Evolutionary conservation across 2,113 vertebrate genomes (phyloP), one percentile per base, ranked within the genome.

Genomic region (Camelus bactrianus): DNA sequence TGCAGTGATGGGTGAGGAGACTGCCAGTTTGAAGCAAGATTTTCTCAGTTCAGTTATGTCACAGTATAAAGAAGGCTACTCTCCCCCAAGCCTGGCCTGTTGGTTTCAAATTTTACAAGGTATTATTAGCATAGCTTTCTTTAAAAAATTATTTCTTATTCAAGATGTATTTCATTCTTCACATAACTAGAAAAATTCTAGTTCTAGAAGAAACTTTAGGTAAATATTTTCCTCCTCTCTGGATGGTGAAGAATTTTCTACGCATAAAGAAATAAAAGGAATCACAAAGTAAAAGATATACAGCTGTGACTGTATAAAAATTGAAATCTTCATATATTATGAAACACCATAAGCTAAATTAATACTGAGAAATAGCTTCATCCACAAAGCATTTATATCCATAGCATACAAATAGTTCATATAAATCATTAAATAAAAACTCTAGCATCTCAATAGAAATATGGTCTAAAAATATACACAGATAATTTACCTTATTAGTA

Each of bases 351-450:
- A 46, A 69, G 14, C 64, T 94, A 92, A 84, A 84, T 88, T 38
- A 91, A 93, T 76, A 87, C 73, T 38, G 28, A 87, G 32, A 83
- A 82, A 54, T n/a, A 93, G 38, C 46, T 52, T 54, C 11, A 90
- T 65, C 14, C 20, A 67, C 22, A 81, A 50, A 82, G n/a, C 42
- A 79, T 87, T 70, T 83, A 62, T 56, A 76, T 56, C 42, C 3
- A 77, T 54, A 77, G 80, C 76, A 77, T 52, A 42, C 38, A 93
- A 87, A 93, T 88, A 96, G 88, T 93, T 65, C 28, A 67, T 62
- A 48, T 13, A 85, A 85, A 72, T 75, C 8, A 92, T 84, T 65
- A 60, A 86, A 92, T 54, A 93, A 58, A 80, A 80, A 69, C 15
- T 50, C 30, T 80, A 91, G 5, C 5, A 97, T 75, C 56, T 28